Base-by-base conservation (phyloP, 2,113 vertebrate species). In the Furnarius figulus region DNA sequence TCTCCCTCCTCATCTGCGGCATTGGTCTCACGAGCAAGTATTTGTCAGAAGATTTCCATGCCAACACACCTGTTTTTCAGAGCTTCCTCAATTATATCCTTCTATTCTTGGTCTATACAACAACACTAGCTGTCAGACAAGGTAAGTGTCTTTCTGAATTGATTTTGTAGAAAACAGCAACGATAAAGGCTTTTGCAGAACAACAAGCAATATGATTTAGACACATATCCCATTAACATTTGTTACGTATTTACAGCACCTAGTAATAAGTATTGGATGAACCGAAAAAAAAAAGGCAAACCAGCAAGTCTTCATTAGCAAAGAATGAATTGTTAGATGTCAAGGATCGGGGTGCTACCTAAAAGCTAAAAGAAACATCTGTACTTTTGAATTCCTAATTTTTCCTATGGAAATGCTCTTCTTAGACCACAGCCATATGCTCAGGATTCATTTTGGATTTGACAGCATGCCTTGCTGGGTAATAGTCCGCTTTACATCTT, bases 41-140 rank as follows among this genome's bases (percentile, higher is more conserved):
- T 97, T 97, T 99, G 97, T 98, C 98, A 40, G 98, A 99, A 75
- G 99, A 99, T 96, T 99, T 99, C 97, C 99, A 99, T 46, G 99
- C 99, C 96, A 99, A 99, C 95, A 99, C 99, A 8, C 99, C 99
- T 9, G 98, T 99, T 95, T 99, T 99, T 96, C 99, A 99, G 98
- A 99, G 99, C 98, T 99, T 99, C 94, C 99, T 99, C 94, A 99
- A 99, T 98, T 99, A 99, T 93, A 99, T 99, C 95, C 98, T 99
- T 73, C 98, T 99, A 46, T 99, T 99, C 96, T 97, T 99, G 98
- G 99, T 99, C 93, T 99, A 99, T 97, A 99, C 99, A 28, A 99
- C 99, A 65, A 99, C 99, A 23, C 96, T 99, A 85, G 99, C 99
- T 17, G 99, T 99, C 89, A 98, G 99, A 95, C 99, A 99, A 99